phyloP scores from a whole-genome alignment of 2,113 vertebrate genomes.

The Paracanthobrama guichenoti region DNA sequence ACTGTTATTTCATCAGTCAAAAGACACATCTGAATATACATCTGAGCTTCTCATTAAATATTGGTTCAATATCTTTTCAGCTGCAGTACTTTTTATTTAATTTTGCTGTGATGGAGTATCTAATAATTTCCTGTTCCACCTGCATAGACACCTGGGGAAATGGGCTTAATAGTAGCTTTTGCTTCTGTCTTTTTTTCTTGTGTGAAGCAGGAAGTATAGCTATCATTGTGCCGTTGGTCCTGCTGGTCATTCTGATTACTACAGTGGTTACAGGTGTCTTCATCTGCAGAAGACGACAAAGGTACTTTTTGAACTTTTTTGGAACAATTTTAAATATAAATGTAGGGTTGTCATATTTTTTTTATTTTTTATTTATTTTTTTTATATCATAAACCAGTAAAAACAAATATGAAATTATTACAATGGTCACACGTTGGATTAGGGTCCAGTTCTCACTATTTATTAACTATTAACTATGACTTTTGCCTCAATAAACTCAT shows the following conservation, averaged over 20 bases:
- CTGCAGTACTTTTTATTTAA: conserved; percentile 36
- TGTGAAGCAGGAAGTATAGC: conserved; percentile 89
- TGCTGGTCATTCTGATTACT: conserved; percentile 91
- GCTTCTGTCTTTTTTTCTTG: conserved; percentile 50
- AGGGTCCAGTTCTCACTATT: no score
- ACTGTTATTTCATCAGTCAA: conserved; percentile 21
- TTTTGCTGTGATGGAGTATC: conserved; percentile 34
- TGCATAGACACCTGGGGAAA: conserved; percentile 37
- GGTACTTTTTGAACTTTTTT: conserved; percentile 71
- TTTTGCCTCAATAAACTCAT: no score
- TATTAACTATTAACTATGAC: no score
- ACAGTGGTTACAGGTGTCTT: conserved; percentile 91
- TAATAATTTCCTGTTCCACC: conserved; percentile 44
- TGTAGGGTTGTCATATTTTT: no score
- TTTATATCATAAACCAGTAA: no score
- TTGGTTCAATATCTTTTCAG: conserved; percentile 41
- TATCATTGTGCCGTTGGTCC: conserved; percentile 94
- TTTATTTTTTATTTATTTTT: no score
- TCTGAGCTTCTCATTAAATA: conserved; percentile 36
- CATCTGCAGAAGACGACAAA: conserved; percentile 92
- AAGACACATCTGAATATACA: conserved; percentile 33
- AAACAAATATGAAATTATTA: no score
- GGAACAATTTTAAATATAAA: no score
- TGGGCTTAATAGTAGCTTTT: conserved; percentile 10
- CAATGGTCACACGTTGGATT: no score